Evolutionary conservation across 2,797 vertebrate species (phyloP), one percentile per base, ranked within the genome.

Genomic region (Triplophysa yarkandensis): DNA sequence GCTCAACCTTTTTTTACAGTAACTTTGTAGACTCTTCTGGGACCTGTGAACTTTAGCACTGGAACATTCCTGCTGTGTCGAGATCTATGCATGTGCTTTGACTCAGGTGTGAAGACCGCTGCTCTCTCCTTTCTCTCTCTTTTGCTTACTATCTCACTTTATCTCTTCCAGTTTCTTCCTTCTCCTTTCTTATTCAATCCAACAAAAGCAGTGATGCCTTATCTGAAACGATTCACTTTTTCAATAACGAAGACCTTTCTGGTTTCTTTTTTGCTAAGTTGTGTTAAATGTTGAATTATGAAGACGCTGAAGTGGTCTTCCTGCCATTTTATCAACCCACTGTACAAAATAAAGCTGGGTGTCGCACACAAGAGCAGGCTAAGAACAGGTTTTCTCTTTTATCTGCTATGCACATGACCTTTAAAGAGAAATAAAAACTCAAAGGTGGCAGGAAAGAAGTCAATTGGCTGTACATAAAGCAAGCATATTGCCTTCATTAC

Each of bases 401-500:
- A 92, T 92, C 92, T 92, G 94, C 94, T 95, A 95, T 95, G 94
- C 94, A 95, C 93, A 90, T 92, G 89, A 92, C 92, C 87, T 86
- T 46, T 50, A 27, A 79, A 69, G 68, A 77, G 77, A 77, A 74
- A 63, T 46, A 60, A 25, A 69, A 61, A 84, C 74, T 86, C 70
- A 87, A 86, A 87, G 91, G 88, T 90, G 90, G 90, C 85, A 86
- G 85, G 89, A 52, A 34, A 11, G 55, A 54, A 28, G 68, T 68
- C 28, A 77, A 48, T 60, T 71, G 92, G 94, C 89, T 98, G 97
- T 98, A 98, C 87, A 98, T 98, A 97, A 91, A 88, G 92, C 93
- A 91, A 95, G 93, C 93, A 90, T 93, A 94, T 94, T 94, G 95
- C 94, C 95, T 97, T 96, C 92, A 93, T 95, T 95, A 92, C 94